These are phyloP conservation scores for Thalassaphorura encarpata DNA, from an alignment of 1,140 invertebrate species.

Conservation along the genomic window DNA sequence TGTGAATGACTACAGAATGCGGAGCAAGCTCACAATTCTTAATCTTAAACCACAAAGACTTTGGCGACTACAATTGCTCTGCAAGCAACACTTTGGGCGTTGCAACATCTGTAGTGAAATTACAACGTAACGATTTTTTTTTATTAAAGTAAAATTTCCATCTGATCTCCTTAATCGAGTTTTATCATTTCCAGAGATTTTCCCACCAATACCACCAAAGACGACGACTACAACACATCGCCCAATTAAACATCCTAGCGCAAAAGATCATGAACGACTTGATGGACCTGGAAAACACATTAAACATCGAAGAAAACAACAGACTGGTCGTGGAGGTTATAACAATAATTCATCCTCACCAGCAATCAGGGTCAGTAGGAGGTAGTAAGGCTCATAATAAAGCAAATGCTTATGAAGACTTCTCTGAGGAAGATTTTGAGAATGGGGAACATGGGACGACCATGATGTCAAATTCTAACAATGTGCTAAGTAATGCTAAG, in stretches of 20 bases:
- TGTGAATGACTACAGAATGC: conserved; percentile 35
- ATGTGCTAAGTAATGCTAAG: no score
- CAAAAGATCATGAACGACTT: background rate
- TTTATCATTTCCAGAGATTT: background rate
- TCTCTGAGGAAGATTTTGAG: background rate
- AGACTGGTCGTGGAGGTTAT: background rate
- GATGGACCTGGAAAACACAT: background rate
- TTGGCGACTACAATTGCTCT: conserved; percentile 43
- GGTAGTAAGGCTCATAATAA: background rate
- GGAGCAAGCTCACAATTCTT: conserved; percentile 40
- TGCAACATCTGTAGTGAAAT: conserved; percentile 39
- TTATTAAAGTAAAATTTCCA: background rate
- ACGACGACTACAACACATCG: background rate
- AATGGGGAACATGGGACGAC: background rate
- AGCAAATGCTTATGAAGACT: no score
- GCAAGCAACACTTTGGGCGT: conserved; percentile 43
- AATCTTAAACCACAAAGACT: conserved; percentile 41
- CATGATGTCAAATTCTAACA: background rate
- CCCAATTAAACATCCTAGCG: background rate
- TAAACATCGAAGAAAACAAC: background rate
- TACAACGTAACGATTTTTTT: conserved; percentile 39
- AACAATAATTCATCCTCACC: no score
- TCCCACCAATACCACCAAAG: background rate
- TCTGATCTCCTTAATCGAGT: no score
- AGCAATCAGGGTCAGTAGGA: background rate